These are phyloP conservation scores for Lasiommata megera DNA, from an alignment of 2,888 invertebrate genomes.

Conservation along the genomic window DNA sequence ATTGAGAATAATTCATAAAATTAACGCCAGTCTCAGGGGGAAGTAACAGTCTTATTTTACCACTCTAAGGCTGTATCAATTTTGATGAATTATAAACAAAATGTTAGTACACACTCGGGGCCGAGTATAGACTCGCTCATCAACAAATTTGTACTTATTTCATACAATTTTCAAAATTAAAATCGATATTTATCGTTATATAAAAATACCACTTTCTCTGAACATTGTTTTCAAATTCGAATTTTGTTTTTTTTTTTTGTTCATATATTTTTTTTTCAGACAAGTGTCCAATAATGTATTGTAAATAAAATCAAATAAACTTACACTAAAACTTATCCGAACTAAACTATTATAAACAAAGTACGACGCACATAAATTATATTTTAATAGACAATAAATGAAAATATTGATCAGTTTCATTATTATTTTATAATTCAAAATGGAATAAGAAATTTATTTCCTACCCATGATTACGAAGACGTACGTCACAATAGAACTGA, in stretches of 20 bases:
- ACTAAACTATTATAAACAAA: conserved; percentile 29
- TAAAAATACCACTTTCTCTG: conserved; percentile 70
- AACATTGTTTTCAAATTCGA: conserved; percentile 61
- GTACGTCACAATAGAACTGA: background rate
- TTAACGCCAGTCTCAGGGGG: conserved; percentile 46
- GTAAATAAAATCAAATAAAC: conserved; percentile 27
- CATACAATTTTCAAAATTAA: conserved; percentile 54
- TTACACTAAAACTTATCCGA: conserved; percentile 31
- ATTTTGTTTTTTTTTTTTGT: conserved; percentile 47
- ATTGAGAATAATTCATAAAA: conserved; percentile 52
- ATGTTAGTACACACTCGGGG: conserved; percentile 61
- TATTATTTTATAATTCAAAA: conserved; percentile 2
- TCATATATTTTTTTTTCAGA: conserved; percentile 46
- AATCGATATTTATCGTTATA: conserved; percentile 57
- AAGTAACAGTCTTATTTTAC: conserved; percentile 19
- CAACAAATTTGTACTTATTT: conserved; percentile 73
- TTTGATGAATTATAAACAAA: conserved; percentile 49
- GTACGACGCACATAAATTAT: conserved; percentile 18
- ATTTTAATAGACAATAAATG: background rate
- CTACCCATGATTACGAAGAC: background rate
- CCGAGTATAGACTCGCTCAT: conserved; percentile 57
- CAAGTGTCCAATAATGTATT: conserved; percentile 27
- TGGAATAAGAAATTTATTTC: background rate
- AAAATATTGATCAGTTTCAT: background rate
- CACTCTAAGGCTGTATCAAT: conserved; percentile 48